Evolutionary conservation across 1,140 invertebrate genomes (phyloP).

Genomic region (Temnothorax nylanderi): DNA sequence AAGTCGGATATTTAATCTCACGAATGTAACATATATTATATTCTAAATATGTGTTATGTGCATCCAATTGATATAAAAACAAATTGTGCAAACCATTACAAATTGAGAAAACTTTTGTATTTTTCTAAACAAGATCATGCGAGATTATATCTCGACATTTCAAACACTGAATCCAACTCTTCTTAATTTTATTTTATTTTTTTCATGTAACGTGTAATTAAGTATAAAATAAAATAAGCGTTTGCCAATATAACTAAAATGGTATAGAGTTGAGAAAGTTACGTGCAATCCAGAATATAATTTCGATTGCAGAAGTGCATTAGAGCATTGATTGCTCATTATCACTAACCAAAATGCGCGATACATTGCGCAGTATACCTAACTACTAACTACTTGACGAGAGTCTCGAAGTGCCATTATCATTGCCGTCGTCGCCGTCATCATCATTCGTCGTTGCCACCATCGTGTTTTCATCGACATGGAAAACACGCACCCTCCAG

Average conservation of each 20-base stretch:
- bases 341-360: neutral
- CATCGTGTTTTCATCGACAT: constrained; percentile 58
- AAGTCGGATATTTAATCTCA: neutral
- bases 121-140: neutral
- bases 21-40: neutral
- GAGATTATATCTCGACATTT: neutral
- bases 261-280: neutral
- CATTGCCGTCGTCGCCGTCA: neutral
- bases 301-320: neutral
- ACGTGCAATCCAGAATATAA: neutral
- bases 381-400: neutral
- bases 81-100: neutral
- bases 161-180: neutral
- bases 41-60: neutral
- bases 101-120: neutral
- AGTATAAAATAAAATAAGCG: neutral
- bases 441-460: constrained; percentile 13
- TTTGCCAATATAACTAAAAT: neutral
- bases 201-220: neutral
- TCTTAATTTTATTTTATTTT: constrained; percentile 14
- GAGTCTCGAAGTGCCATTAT: constrained; percentile 7
- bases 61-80: neutral
- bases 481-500: constrained; percentile 40
- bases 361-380: neutral
- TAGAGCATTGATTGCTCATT: constrained; percentile 14